A percentile compares a stretch with the other conserved stretches of the same genome.
Evolutionary conservation across 2,797 vertebrate species (phyloP).

Genomic region (Rhyacichthys aspro): DNA sequence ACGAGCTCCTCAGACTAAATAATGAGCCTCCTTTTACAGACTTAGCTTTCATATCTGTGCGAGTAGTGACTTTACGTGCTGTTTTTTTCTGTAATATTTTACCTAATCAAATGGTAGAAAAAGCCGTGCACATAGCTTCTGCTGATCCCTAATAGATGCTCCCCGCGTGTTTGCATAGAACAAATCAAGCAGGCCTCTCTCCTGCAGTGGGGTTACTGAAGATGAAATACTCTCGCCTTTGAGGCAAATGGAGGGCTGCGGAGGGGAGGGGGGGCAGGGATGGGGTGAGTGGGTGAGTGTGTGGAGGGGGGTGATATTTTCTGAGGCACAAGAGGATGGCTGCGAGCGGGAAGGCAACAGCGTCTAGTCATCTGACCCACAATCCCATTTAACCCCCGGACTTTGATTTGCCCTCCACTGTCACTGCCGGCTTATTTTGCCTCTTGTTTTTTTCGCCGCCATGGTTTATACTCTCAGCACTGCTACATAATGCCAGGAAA

Average conservation of each 20-base stretch:
- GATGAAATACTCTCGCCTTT: slow-evolving; percentile 56
- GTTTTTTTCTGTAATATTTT: neutral
- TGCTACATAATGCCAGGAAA: slow-evolving; percentile 16
- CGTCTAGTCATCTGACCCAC: slow-evolving; percentile 76
- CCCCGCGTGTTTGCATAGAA: slow-evolving; percentile 20
- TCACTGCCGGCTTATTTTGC: slow-evolving; percentile 43
- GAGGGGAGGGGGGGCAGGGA: slow-evolving; percentile 11
- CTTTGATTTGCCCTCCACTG: slow-evolving; percentile 64
- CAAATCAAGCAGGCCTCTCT: slow-evolving; percentile 23
- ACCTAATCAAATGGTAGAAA: neutral
- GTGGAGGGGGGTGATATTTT: slow-evolving; percentile 35
- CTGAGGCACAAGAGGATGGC: slow-evolving; percentile 49
- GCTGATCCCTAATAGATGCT: slow-evolving; percentile 10
- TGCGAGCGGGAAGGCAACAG: slow-evolving; percentile 47
- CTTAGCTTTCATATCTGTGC: neutral
- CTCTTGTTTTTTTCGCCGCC: slow-evolving; percentile 40
- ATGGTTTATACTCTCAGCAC: slow-evolving; percentile 16
- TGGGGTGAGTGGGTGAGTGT: slow-evolving; percentile 15
- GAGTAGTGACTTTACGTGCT: neutral
- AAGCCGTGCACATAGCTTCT: neutral
- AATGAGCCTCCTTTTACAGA: slow-evolving; percentile 31
- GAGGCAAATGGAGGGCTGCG: slow-evolving; percentile 59
- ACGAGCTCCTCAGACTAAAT: slow-evolving; percentile 49
- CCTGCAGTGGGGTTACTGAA: slow-evolving; percentile 39
- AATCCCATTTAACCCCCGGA: slow-evolving; percentile 73